phyloP scores from a whole-genome alignment of 2,113 vertebrate species.

The Pao palembangensis region DNA sequence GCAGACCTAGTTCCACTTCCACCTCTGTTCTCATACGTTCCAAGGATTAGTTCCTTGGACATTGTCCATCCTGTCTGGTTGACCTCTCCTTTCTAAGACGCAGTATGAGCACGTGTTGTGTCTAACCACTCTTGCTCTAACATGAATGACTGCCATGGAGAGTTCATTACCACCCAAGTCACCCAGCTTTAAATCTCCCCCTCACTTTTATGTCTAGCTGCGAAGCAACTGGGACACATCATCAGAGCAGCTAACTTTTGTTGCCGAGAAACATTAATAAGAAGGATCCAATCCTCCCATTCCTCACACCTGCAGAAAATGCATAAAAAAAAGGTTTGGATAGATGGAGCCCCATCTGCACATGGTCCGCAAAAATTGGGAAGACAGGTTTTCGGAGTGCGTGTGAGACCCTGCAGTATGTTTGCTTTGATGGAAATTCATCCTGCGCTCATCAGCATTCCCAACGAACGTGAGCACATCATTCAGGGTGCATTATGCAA shows the following conservation, averaged over 20 bases:
- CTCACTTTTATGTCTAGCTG: conserved; percentile 3
- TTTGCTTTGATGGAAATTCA: conserved; percentile 15
- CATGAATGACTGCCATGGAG: no score
- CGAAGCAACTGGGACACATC: conserved; percentile 2
- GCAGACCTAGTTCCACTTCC: no score
- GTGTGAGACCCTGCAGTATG: conserved; percentile 10
- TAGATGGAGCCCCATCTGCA: not conserved
- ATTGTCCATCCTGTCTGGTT: no score
- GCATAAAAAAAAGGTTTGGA: not conserved
- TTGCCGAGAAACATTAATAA: not conserved
- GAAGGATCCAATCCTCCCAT: not conserved
- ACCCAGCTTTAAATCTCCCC: conserved; percentile 1
- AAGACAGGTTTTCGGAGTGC: conserved; percentile 9
- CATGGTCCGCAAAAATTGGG: conserved; percentile 12
- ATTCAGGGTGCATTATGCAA: conserved; percentile 32
- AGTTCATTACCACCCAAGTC: conserved; percentile 2
- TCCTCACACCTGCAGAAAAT: not conserved
- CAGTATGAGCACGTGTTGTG: no score
- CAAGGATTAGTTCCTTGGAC: no score
- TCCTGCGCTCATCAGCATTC: conserved; percentile 37
- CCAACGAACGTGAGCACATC: conserved; percentile 3
- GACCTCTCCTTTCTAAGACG: no score
- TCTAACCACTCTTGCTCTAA: not conserved
- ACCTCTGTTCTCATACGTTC: no score
- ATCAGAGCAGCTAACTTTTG: not conserved